Evolutionary conservation across 1,140 invertebrate species (phyloP).

Genomic region (Pseudomyrmex sp.): DNA sequence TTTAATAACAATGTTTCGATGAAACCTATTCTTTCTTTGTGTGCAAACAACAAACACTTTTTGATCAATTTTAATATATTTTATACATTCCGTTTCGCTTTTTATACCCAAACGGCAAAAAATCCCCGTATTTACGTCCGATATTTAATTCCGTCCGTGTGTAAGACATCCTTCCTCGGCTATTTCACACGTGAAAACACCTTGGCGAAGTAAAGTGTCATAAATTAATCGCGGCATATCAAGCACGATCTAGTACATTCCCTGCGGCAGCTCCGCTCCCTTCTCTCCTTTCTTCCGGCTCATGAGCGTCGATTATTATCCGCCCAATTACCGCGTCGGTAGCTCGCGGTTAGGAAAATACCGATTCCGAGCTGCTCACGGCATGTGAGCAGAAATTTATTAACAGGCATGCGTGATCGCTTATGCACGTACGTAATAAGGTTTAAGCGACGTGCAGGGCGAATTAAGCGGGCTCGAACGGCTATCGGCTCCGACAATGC

Average conservation of each 20-base stretch:
- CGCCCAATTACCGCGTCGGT: conserved; percentile 45
- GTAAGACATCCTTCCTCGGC: not conserved
- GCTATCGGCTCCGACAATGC: conserved; percentile 53
- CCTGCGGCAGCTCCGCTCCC: conserved; percentile 26
- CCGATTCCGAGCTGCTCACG: conserved; percentile 49
- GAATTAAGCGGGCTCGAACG: conserved; percentile 53
- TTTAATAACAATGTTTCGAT: not conserved
- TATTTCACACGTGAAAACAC: conserved; percentile 27
- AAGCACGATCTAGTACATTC: conserved; percentile 53
- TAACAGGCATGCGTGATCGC: conserved; percentile 59
- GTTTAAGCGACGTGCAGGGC: conserved; percentile 43
- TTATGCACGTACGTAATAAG: conserved; percentile 51
- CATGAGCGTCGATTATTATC: conserved; percentile 67
- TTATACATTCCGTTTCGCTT: not conserved
- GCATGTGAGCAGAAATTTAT: conserved; percentile 66
- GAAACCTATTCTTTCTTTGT: not conserved
- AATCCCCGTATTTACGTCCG: conserved; percentile 14
- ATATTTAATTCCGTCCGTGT: conserved; percentile 27
- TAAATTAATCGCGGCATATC: conserved; percentile 56
- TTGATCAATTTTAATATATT: not conserved
- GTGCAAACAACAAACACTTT: not conserved
- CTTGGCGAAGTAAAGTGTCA: conserved; percentile 15
- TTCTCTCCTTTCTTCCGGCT: conserved; percentile 46
- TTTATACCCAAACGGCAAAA: not conserved
- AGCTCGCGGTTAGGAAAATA: conserved; percentile 60